phyloP scores from a whole-genome alignment of 2,888 invertebrate genomes.

The Lordiphosa fenestrarum region DNA sequence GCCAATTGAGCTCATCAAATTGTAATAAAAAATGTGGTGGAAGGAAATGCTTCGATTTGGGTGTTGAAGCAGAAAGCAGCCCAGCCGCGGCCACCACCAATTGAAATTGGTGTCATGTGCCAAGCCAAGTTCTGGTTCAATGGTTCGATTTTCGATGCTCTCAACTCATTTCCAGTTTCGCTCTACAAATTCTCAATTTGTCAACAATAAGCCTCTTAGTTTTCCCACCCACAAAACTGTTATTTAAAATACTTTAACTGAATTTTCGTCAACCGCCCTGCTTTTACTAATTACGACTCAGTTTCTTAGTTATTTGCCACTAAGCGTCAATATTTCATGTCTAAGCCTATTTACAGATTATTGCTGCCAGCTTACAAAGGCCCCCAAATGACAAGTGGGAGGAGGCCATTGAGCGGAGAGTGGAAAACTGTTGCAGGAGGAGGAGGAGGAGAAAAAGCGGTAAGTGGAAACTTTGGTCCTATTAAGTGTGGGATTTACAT shows the following conservation, averaged over 20 bases:
- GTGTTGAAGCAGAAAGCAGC: constrained; percentile 55
- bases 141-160: constrained; percentile 2
- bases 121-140: constrained; percentile 25
- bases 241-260: constrained; percentile 68
- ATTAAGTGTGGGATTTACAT: no score
- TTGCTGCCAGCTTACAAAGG: constrained; percentile 66
- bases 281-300: constrained; percentile 43
- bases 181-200: constrained; percentile 42
- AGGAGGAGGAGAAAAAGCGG: no score
- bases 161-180: constrained; percentile 9
- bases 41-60: constrained; percentile 44
- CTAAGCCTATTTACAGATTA: constrained; percentile 69
- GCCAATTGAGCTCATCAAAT: constrained; percentile 47
- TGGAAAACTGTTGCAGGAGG: no score
- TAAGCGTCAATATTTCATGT: constrained; percentile 67
- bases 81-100: constrained; percentile 20
- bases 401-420: neutral
- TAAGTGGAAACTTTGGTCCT: no score
- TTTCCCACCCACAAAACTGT: constrained; percentile 45
- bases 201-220: constrained; percentile 55
- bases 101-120: constrained; percentile 52
- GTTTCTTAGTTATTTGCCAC: constrained; percentile 45
- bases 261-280: constrained; percentile 44
- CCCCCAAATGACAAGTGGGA: constrained; percentile 60
- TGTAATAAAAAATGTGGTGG: constrained; percentile 26